Base-by-base conservation (phyloP, 1,140 invertebrate genomes). In the Diachasmimorpha longicaudata region DNA sequence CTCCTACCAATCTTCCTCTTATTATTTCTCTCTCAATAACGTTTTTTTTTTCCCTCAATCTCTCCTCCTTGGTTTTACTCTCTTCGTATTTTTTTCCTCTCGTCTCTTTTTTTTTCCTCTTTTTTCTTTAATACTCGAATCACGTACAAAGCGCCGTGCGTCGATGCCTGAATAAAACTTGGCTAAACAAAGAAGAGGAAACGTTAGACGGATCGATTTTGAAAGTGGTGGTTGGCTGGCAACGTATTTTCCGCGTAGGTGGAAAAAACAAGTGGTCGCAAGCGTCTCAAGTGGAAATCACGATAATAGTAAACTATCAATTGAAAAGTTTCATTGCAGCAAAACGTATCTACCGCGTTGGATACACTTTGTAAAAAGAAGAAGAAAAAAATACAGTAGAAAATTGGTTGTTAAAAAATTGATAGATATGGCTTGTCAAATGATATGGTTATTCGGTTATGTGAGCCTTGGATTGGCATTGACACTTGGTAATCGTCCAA, bases 401-500 rank as follows among this genome's bases (percentile, higher is more conserved):
- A 44, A 69, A 75, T 44, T 69, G 63, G 52, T 48, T 37, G 66
- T 72, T 25, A 70, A 46, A 72, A 67, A 58, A 46, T 23, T 36
- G 63, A 23, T 14, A 46, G 72, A 76, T 21, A 79, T 79, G 78
- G 69, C 78, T 69, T 72, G 73, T 69, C 75, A 79, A 77, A 77
- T 79, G 73, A 75, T 79, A 72, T 79, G 78, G 78, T 39, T 79
- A 13, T 46, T 79, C 37, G 68, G 78, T 66, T 79, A 79, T 58
- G 70, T 79, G 4, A 79, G 75, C 48, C 78, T 79, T 31, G 78
- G 78, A 46, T 75, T 79, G 42, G 78, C 78, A 21, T 46, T 79
- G 19, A 79, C 75, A 25, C 21, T 79, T 11, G 78, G 78, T 16
- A 79, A 79, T 77, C 75, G 75, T 19, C 75, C 78, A 72, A 36